Conservation (phyloP, 2,113 vertebrate species). For the Gasterosteus nipponicus region DNA sequence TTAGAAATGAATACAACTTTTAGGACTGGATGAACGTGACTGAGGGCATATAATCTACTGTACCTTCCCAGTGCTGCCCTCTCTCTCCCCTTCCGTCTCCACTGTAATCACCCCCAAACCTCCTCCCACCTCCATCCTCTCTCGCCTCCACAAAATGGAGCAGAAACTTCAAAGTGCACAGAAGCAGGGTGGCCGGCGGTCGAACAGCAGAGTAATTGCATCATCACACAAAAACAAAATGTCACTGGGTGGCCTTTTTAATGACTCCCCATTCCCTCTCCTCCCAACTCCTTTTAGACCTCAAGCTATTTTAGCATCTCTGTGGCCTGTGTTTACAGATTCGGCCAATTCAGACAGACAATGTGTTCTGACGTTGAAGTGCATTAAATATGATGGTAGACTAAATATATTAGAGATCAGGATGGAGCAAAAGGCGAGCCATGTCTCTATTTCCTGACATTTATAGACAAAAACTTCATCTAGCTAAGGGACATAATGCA, state of each 20-base stretch:
- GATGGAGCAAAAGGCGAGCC: background rate
- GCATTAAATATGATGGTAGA: background rate
- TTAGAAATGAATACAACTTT: conserved; percentile 37
- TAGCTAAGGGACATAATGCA: background rate
- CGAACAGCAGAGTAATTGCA: conserved; percentile 50
- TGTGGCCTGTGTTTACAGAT: conserved; percentile 7
- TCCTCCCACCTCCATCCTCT: conserved; percentile 1
- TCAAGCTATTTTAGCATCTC: conserved; percentile 37
- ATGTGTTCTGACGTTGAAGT: background rate
- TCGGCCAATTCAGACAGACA: background rate
- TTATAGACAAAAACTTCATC: background rate
- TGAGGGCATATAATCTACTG: background rate
- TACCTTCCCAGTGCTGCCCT: background rate
- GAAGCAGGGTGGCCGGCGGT: conserved; percentile 20
- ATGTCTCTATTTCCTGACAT: background rate
- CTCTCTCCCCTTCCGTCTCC: background rate
- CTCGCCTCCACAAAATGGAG: conserved; percentile 37
- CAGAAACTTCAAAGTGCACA: conserved; percentile 46
- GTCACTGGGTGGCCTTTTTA: conserved; percentile 58
- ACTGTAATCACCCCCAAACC: conserved; percentile 11
- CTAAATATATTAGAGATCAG: background rate
- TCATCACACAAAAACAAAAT: conserved; percentile 59
- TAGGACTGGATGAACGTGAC: background rate
- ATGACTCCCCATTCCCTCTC: conserved; percentile 8
- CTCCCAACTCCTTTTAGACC: background rate